Base-by-base conservation (phyloP, 92 coral and sea anemone genomes). In the Palythoa grandis region DNA sequence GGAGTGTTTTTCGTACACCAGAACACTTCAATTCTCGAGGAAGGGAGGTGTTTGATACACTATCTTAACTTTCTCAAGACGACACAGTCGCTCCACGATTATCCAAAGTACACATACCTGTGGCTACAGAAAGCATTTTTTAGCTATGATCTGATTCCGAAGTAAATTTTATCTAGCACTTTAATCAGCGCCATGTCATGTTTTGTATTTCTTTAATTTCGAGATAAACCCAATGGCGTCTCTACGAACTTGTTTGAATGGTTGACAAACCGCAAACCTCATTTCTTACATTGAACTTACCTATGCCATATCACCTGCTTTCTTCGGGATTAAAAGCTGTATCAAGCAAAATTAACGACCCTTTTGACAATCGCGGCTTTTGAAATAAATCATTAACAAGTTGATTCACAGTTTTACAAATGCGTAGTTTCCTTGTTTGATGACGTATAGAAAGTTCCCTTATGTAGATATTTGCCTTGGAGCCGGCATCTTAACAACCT, bases 91-190 rank as follows among this genome's bases (percentile, higher is more conserved):
- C 15, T 69, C 24, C 5, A 35, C 38, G 5, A 69, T n/a, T 69
- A 69, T 5, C 13, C 8, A 3, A 25, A 29, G 19, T 37, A 37
- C 72, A 37, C 72, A 13, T 25, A 29, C 11, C 43, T 24, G 67
- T 19, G 82, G 47, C 67, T 58, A 54, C 23, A 54, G 68, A 52
- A 54, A 54, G 52, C 67, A 76, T 25, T 76, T 76, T 54, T 54
- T 76, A 17, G 66, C 38, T 20, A 48, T 54, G 82, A 53, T 76
- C 57, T 76, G 25, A 25, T 53, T 20, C 37, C 17, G 67, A 25
- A 75, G 19, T 53, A 16, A 76, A 76, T 53, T 40, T 76, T 76
- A 53, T 76, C 82, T 25, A 7, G 67, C 68, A 29, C 23, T 76
- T 75, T 29, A 11, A 76, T 76, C 82, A 25, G 82, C 68, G 61